Evolutionary conservation across 2,113 vertebrate species (phyloP), one percentile per base, ranked within the genome.

Genomic region (Marmota monax): DNA sequence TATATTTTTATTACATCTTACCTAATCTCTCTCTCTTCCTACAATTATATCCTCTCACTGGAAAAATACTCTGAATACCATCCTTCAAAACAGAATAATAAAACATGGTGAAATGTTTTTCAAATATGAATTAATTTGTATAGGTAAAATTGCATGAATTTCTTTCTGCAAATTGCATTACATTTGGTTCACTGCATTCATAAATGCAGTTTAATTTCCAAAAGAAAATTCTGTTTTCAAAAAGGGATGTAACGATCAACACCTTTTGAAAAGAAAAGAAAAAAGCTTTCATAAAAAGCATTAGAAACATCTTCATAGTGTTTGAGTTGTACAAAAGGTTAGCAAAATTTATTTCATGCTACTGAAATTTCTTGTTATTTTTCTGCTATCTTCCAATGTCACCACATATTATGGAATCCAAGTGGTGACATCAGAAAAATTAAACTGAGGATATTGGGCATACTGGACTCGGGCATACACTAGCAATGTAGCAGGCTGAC

Each of bases 401-500:
- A 96, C 69, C 53, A 67, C 48, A 42, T 76, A 97, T 90, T 94
- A 95, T 63, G 51, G 51, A 32, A 92, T 56, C 63, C 77, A 80
- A 92, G 48, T 63, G 32, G 72, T 67, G 84, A 93, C 73, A 87
- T 79, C 72, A 67, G 69, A 96, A 89, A 96, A 97, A 79, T 92
- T 94, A 90, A 84, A 70, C 77, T 73, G 79, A 94, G 27, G 74
- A 58, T 76, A 82, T 84, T 69, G 73, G 83, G 58, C 82, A 45
- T 16, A 23, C 87, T 89, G 56, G 34, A 88, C 72, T 53, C 69
- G 84, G 74, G 80, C 84, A 84, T 80, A 67, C 48, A 85, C 90
- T 63, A 56, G 69, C 79, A 93, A 78, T 25, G 34, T 2, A 93
- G 82, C 27, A 42, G 80, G 32, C 84, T 97, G 96, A 97, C 79